Evolutionary conservation across 2,113 vertebrate genomes (phyloP).

Genomic region (Tyrannus savana): DNA sequence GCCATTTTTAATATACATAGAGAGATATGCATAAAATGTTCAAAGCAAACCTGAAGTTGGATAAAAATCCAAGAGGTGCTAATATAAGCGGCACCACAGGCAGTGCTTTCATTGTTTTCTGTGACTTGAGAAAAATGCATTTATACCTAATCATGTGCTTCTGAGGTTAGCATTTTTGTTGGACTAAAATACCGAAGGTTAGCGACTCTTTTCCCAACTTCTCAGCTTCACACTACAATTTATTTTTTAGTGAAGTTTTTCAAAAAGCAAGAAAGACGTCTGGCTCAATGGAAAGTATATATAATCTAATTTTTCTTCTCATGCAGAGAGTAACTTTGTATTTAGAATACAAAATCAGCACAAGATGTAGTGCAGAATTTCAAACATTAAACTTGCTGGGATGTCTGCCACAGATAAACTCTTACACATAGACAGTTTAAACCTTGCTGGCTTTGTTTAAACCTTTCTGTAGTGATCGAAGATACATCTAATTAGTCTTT

Average conservation of each 20-base stretch:
- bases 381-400: slow-evolving; percentile 41
- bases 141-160: background rate
- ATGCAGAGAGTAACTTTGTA: slow-evolving; percentile 58
- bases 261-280: background rate
- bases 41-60: background rate
- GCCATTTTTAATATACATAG: background rate
- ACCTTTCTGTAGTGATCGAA: slow-evolving; percentile 33
- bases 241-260: background rate
- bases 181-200: background rate
- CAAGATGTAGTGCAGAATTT: slow-evolving; percentile 62
- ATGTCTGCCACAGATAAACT: slow-evolving; percentile 21
- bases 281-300: slow-evolving; percentile 42
- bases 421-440: background rate
- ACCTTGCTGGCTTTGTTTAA: background rate
- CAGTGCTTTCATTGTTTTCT: background rate
- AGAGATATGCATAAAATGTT: background rate
- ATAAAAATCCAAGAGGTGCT: background rate
- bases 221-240: background rate
- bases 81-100: background rate
- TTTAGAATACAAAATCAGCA: slow-evolving; percentile 62
- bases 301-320: slow-evolving; percentile 53
- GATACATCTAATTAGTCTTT: slow-evolving; percentile 5
- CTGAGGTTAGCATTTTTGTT: background rate
- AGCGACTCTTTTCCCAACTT: background rate
- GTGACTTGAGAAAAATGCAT: background rate